Percentiles rank a stretch among this genome's conserved stretches.
phyloP scores from a whole-genome alignment of 2,888 invertebrate genomes.

The Mylabris sibirica region DNA sequence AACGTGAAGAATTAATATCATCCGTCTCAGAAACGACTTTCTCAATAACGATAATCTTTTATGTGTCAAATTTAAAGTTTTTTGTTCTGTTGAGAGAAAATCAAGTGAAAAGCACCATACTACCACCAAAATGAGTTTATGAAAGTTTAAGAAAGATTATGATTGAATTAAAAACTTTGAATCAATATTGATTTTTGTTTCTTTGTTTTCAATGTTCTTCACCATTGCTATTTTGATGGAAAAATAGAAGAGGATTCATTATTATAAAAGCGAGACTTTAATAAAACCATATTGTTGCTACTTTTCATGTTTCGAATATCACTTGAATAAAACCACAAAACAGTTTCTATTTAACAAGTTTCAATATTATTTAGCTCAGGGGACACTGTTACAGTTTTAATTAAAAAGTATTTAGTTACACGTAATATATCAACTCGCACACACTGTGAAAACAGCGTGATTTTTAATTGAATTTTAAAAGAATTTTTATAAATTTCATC shows the following conservation, averaged over 20 bases:
- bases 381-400: neutral
- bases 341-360: neutral
- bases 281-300: neutral
- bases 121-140: neutral
- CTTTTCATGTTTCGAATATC: neutral
- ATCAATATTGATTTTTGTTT: neutral
- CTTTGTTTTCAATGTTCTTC: neutral
- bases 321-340: neutral
- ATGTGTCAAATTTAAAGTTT: conserved; percentile 10
- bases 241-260: too few relatives aligned
- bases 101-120: neutral
- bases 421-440: neutral
- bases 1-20: neutral
- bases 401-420: neutral
- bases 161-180: neutral
- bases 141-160: neutral
- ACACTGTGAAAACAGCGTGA: neutral
- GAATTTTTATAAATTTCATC: conserved; percentile 1
- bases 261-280: too few relatives aligned
- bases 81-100: neutral
- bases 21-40: neutral
- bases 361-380: neutral
- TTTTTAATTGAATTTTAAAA: neutral
- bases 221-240: too few relatives aligned
- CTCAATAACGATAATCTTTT: conserved; percentile 1